A percentile compares a stretch with the other conserved stretches of the same genome.
Evolutionary conservation across 2,888 invertebrate species (phyloP).

Genomic region (Agrotis exclamationis): DNA sequence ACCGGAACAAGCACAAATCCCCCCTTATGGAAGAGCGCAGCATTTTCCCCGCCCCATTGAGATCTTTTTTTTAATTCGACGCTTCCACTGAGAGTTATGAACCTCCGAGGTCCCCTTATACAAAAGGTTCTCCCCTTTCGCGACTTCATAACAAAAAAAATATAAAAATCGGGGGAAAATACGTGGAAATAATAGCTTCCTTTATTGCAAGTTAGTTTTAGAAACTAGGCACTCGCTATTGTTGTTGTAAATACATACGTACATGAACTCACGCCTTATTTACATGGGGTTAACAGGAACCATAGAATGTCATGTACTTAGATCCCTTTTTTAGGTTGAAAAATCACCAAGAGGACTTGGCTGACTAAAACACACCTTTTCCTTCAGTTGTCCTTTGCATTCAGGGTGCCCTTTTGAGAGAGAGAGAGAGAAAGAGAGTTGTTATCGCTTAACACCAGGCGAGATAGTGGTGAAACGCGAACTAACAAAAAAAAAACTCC

Average conservation of each 20-base stretch:
- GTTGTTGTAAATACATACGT: slow-evolving; percentile 4
- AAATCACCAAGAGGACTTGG: too few species aligned
- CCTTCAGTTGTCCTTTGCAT: too few species aligned
- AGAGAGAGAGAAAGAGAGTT: too few species aligned
- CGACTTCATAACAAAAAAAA: slow-evolving; percentile 60
- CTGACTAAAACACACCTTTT: too few species aligned
- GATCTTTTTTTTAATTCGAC: slow-evolving; percentile 61
- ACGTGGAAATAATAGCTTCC: slow-evolving; percentile 48
- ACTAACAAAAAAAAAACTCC: too few species aligned
- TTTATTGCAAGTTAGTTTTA: slow-evolving; percentile 40
- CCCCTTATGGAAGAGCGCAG: slow-evolving; percentile 36
- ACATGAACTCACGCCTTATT: too few species aligned
- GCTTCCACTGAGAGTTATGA: slow-evolving; percentile 60
- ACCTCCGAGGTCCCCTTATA: slow-evolving; percentile 59
- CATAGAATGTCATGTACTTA: too few species aligned
- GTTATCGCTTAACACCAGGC: too few species aligned
- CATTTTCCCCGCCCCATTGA: slow-evolving; percentile 49
- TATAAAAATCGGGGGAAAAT: slow-evolving; percentile 48
- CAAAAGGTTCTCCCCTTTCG: slow-evolving; percentile 51
- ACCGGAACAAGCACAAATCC: slow-evolving; percentile 41
- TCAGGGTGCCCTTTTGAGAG: too few species aligned
- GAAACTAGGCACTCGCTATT: slow-evolving; percentile 33
- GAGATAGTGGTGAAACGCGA: too few species aligned
- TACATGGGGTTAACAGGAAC: too few species aligned
- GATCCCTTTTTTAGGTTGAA: too few species aligned